Evolutionary conservation across 2,797 vertebrate species (phyloP).

Genomic region (Pogonophryne albipinna): DNA sequence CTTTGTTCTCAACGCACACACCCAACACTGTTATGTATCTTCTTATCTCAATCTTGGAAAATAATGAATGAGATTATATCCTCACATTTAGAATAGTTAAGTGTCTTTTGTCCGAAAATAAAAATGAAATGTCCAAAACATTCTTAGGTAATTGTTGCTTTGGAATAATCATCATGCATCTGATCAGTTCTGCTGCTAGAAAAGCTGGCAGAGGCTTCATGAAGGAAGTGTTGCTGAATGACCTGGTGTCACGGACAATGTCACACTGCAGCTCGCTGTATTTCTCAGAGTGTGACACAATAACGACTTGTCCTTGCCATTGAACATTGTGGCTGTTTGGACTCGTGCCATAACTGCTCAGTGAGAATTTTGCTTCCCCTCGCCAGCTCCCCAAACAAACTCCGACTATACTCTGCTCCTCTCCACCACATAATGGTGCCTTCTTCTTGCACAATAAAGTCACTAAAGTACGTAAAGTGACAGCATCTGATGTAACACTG

Average conservation of each 20-base stretch:
- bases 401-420: constrained; percentile 40
- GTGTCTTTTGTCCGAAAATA: neutral
- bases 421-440: constrained; percentile 54
- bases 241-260: constrained; percentile 65
- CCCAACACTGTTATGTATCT: neutral
- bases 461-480: constrained; percentile 36
- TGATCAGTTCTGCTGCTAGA: neutral
- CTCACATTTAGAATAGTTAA: neutral
- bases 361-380: constrained; percentile 52
- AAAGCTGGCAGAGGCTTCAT: constrained; percentile 35
- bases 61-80: neutral
- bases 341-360: constrained; percentile 45
- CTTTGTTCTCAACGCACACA: neutral
- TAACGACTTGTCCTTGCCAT: constrained; percentile 74
- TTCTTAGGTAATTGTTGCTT: neutral
- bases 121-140: fast-evolving
- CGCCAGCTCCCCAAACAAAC: constrained; percentile 64
- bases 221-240: constrained; percentile 67
- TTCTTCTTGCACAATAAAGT: constrained; percentile 62
- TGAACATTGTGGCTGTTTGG: constrained; percentile 63
- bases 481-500: constrained; percentile 58
- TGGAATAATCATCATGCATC: neutral
- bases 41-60: neutral
- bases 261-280: constrained; percentile 54
- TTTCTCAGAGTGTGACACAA: constrained; percentile 75